Evolutionary conservation across 1,140 invertebrate genomes (phyloP), one percentile per base, ranked within the genome.

Genomic region (Cydia fagiglandana): DNA sequence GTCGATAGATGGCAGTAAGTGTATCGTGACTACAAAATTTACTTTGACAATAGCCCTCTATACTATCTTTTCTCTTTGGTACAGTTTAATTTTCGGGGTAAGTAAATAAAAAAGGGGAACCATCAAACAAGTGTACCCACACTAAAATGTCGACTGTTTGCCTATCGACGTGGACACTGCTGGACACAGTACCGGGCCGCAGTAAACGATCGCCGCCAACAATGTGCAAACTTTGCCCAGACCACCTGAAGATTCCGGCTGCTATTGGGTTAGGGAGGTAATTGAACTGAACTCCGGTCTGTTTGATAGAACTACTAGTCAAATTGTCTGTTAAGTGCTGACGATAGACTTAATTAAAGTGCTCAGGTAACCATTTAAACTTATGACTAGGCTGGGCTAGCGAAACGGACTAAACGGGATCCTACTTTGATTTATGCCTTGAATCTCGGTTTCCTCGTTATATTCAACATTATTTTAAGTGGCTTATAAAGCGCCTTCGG

Each of bases 161-260:
- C 10, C 28, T 38, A 34, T 68, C n/a, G n/a, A 56, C 53, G 7
- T 56, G 13, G 7, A 56, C 53, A 56, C 53, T 0, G 17, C 7
- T 56, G 13, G 7, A 56, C 53, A 56, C 53, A 7, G 17, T 17
- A 17, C 6, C 9, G 64, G 15, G 30, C 64, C 30, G n/a, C 64
- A 34, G 28, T 66, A 13, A 68, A 13, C 30, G 15, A 34, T 68
- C 64, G 2, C 15, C 30, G 13, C 30, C 64, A n/a, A 68, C 64
- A 68, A 34, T 68, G 28, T 13, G 28, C 15, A 56, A 34, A 68
- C 12, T 34, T 68, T 68, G 24, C 5, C 10, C 64, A 34, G 64
- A 68, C 64, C 64, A 68, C 64, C 64, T 68, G 64, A 68, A 68
- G 64, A 68, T 68, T 41, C 64, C 64, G 64, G 34, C 64, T 30